These are phyloP conservation scores for Morone saxatilis DNA, from an alignment of 2,113 vertebrate genomes.

Conservation along the genomic window DNA sequence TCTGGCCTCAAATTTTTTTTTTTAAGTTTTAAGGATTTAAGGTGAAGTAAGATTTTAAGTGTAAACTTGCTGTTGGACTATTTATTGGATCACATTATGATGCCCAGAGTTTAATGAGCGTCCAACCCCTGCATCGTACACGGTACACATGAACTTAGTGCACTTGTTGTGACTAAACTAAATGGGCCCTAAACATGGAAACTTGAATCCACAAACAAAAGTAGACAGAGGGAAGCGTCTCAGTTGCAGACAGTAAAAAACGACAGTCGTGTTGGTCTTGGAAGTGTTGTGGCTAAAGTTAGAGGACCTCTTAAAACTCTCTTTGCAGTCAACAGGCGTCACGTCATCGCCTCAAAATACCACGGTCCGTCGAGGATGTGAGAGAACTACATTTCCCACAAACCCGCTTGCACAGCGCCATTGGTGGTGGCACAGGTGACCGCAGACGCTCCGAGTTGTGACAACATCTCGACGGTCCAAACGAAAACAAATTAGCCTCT, in stretches of 20 bases:
- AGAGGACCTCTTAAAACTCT: conserved; percentile 14
- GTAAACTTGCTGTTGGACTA: not conserved
- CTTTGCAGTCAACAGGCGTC: conserved; percentile 39
- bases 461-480: conserved; percentile 77
- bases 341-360: conserved; percentile 65
- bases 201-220: not conserved
- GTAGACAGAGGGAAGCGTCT: not conserved
- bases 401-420: conserved; percentile 37
- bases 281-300: conserved; percentile 26
- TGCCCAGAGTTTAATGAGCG: not conserved
- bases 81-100: not conserved
- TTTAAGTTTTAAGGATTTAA: no score
- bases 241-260: not conserved
- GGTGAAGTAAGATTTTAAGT: not conserved
- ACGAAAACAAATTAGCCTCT: conserved; percentile 78
- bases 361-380: accelerated
- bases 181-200: not conserved
- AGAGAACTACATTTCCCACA: conserved; percentile 79
- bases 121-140: not conserved
- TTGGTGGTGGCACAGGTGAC: conserved; percentile 85
- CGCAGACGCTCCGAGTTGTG: conserved; percentile 70
- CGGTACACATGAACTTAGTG: not conserved
- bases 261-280: not conserved
- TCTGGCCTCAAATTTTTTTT: not conserved
- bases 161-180: not conserved